These are phyloP conservation scores for Brenthis hecate DNA, from an alignment of 2,888 invertebrate genomes.

Conservation along the genomic window DNA sequence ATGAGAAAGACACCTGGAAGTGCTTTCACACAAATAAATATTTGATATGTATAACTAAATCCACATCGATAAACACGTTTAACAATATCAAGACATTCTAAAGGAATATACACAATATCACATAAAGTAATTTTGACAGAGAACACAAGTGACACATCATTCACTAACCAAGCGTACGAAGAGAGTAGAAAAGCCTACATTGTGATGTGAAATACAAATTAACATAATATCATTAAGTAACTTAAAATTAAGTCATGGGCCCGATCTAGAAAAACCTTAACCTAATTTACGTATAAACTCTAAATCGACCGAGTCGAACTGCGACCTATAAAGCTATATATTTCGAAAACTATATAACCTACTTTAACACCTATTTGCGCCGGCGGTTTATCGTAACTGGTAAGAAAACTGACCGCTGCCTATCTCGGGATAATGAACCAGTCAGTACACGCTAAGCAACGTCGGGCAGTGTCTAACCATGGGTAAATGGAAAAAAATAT, in stretches of 20 bases:
- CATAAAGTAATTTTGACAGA: conserved; percentile 44
- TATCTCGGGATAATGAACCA: not conserved
- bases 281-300: conserved; percentile 71
- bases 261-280: conserved; percentile 74
- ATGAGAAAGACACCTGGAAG: no score
- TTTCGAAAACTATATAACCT: conserved; percentile 68
- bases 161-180: conserved; percentile 46
- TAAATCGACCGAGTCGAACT: conserved; percentile 57
- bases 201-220: conserved; percentile 42
- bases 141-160: conserved; percentile 32
- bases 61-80: not conserved
- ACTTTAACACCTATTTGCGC: conserved; percentile 49
- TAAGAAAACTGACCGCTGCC: conserved; percentile 15
- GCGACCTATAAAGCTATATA: conserved; percentile 73
- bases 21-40: not conserved
- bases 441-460: conserved; percentile 12
- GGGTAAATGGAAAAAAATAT: conserved; percentile 40
- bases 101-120: conserved; percentile 21
- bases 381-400: conserved; percentile 30
- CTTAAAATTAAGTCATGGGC: conserved; percentile 79
- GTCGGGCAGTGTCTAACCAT: conserved; percentile 35
- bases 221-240: conserved; percentile 60
- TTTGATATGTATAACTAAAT: conserved; percentile 2
- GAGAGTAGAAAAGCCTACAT: conserved; percentile 51
- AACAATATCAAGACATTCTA: not conserved